phyloP scores from a whole-genome alignment of 2,113 vertebrate species.

The Plecturocebus donacophilus region DNA sequence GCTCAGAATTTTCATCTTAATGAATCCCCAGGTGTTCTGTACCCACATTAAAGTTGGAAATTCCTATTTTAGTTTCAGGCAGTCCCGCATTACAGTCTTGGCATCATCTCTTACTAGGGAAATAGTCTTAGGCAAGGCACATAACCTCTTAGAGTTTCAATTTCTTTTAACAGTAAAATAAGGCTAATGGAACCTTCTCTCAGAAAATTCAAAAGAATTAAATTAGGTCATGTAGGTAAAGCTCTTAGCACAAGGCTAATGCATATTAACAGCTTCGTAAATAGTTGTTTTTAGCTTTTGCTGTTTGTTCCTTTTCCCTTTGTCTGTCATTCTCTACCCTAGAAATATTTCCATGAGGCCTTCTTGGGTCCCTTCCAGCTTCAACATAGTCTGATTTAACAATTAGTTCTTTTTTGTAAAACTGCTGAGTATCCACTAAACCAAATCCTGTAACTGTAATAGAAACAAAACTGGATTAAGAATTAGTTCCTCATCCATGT shows the following conservation, averaged over 20 bases:
- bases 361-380: slow-evolving; percentile 47
- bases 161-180: not conserved
- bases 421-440: slow-evolving; percentile 41
- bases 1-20: not conserved
- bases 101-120: not conserved
- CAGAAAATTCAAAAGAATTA: slow-evolving; percentile 46
- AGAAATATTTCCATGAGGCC: slow-evolving; percentile 1
- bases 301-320: not conserved
- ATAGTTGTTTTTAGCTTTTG: not conserved
- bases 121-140: not conserved
- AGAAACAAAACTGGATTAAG: slow-evolving; percentile 33
- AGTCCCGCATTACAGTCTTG: not conserved
- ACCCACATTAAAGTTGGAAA: not conserved
- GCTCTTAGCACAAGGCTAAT: not conserved
- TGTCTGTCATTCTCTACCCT: slow-evolving; percentile 44
- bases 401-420: slow-evolving; percentile 38
- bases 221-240: slow-evolving; percentile 27
- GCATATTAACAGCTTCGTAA: slow-evolving; percentile 19
- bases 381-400: slow-evolving; percentile 48
- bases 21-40: not conserved
- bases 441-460: slow-evolving; percentile 5
- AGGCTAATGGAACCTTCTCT: slow-evolving; percentile 30
- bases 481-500: not conserved
- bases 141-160: not conserved
- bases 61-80: not conserved